phyloP scores from a whole-genome alignment of 2,888 invertebrate species.

The Brenthis ino region DNA sequence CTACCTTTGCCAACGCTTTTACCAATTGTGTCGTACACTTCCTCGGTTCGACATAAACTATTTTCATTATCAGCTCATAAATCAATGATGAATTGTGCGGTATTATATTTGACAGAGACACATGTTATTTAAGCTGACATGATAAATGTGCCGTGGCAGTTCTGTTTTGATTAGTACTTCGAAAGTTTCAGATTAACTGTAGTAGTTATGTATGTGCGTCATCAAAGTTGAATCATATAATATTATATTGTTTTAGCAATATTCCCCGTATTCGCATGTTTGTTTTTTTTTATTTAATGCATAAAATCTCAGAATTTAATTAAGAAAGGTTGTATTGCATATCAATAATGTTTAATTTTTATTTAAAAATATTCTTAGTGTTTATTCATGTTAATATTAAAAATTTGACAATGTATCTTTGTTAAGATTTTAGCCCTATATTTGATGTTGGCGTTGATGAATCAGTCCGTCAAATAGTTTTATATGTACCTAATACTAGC shows the following conservation, averaged over 20 bases:
- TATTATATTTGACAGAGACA: slow-evolving; percentile 66
- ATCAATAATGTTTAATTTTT: no score
- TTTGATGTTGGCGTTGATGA: no score
- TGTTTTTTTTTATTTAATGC: no score
- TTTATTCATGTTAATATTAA: no score
- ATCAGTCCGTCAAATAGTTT: no score
- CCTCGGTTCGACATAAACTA: slow-evolving; percentile 54
- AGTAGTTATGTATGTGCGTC: slow-evolving; percentile 4
- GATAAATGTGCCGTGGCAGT: slow-evolving; percentile 58
- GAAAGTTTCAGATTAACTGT: slow-evolving; percentile 30
- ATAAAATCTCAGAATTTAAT: no score
- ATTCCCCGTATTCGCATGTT: no score
- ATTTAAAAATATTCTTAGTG: no score
- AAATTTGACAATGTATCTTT: no score
- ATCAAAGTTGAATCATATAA: slow-evolving; percentile 16
- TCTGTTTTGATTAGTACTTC: slow-evolving; percentile 37
- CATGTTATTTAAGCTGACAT: slow-evolving; percentile 68
- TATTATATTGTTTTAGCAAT: not conserved
- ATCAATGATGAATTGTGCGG: slow-evolving; percentile 74
- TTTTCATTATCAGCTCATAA: slow-evolving; percentile 77
- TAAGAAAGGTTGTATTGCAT: no score
- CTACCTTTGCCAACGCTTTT: slow-evolving; percentile 23
- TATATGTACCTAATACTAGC: no score
- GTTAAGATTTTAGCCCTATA: no score
- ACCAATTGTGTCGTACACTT: slow-evolving; percentile 29